Base-by-base conservation (phyloP, 2,113 vertebrate genomes). In the Serilophus lunatus region DNA sequence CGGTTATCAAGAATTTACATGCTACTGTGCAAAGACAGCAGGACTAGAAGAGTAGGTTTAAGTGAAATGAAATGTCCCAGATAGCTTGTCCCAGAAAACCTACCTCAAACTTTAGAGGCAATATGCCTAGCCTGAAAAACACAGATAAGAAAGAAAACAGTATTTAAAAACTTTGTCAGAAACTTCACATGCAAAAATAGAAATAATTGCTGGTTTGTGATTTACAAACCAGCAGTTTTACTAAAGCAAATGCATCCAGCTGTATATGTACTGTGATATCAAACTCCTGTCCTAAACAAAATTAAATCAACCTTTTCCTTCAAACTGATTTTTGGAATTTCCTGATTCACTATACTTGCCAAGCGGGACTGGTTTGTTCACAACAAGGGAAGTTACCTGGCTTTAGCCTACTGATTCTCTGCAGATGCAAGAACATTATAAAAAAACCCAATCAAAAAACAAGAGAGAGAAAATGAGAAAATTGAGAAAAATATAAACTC, bases 41-140 rank as follows among this genome's bases (percentile, higher is more conserved):
- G 70, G 56, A 90, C 56, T 86, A 69, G 51, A 86, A 80, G 59
- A 77, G 50, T 47, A 86, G 35, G 31, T 72, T 85, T 70, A 83
- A 92, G 59, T 68, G 33, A 88, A 86, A 83, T 18, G 12, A 83
- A 95, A 83, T 53, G 90, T 78, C 65, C 88, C 86, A 92, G 80
- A 90, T 88, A 92, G 15, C 44, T 86, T 64, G 82, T 82, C 82
- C 90, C 90, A 96, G 93, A 95, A 96, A 97, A 93, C 6, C 33
- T 75, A 22, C 38, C 51, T 86, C 60, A 65, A 57, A 90, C 17
- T 82, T 82, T 5, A 88, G 50, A 86, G 60, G 77, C 69, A 90
- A 63, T 70, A 75, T 85, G 51, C 38, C 36, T 64, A 89, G 68
- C 36, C 59, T 92, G 70, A 78, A 84, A 89, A 96, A 64, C 76